Evolutionary conservation across 2,113 vertebrate genomes (phyloP).

Genomic region (Orycteropus afer): DNA sequence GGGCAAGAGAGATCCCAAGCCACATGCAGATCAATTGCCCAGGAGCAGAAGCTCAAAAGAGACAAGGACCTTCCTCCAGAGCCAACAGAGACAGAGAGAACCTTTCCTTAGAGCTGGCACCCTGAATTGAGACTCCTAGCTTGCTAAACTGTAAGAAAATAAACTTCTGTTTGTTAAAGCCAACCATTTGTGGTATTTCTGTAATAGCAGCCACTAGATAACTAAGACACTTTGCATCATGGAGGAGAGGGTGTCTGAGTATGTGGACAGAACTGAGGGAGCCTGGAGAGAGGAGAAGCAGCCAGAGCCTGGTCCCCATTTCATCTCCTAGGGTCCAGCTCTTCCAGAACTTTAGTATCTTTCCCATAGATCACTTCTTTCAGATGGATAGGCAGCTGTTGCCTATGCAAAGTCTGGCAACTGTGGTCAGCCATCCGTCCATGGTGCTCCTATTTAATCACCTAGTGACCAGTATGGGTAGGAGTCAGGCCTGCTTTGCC

Average conservation of each 20-base stretch:
- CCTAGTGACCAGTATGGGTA: constrained; percentile 28
- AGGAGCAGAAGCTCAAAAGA: too few species aligned
- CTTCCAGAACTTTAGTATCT: constrained; percentile 31
- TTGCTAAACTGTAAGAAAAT: too few species aligned
- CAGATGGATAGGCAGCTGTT: constrained; percentile 33
- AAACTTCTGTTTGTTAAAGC: too few species aligned
- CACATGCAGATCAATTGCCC: too few species aligned
- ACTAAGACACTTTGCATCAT: background rate
- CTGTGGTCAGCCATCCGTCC: background rate
- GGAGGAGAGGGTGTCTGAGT: background rate
- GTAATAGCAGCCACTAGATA: too few species aligned
- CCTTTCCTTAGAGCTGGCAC: too few species aligned
- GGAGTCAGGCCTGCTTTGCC: constrained; percentile 22
- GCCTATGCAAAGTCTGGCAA: constrained; percentile 36
- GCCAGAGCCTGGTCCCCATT: background rate
- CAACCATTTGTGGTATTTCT: too few species aligned
- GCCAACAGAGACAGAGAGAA: too few species aligned
- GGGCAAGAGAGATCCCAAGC: too few species aligned
- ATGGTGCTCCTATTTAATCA: constrained; percentile 29
- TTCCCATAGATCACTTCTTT: background rate
- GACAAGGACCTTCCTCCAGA: too few species aligned
- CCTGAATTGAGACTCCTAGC: too few species aligned
- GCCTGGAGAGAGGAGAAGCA: background rate
- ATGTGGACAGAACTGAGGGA: background rate
- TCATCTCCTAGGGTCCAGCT: background rate